These are phyloP conservation scores for Scolopax rusticola DNA, from an alignment of 2,797 vertebrate species.

Conservation along the genomic window DNA sequence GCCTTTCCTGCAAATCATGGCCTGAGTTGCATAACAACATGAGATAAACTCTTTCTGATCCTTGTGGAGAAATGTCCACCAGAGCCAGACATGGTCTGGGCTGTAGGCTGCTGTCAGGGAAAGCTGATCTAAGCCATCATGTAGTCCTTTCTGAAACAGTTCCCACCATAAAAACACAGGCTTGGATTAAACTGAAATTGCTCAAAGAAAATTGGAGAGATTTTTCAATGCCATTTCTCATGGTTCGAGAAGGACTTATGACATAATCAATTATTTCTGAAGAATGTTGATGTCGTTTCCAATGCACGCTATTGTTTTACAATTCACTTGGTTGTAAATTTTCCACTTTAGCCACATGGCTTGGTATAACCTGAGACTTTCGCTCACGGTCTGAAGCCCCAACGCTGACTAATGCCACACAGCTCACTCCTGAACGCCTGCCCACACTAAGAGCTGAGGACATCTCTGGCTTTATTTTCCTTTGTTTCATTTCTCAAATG, in stretches of 20 bases:
- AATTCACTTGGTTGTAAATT: not conserved
- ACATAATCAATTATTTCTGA: not conserved
- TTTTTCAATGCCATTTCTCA: not conserved
- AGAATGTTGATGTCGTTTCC: not conserved
- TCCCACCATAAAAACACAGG: not conserved
- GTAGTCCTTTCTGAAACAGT: not conserved
- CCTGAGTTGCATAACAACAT: fast-evolving
- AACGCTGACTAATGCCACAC: not conserved
- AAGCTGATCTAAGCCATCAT: not conserved
- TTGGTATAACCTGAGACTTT: not conserved
- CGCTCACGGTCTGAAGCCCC: not conserved
- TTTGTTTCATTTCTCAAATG: not conserved
- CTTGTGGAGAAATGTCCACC: not conserved
- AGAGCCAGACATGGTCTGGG: not conserved
- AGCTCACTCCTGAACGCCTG: not conserved
- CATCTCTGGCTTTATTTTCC: not conserved
- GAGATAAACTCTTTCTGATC: not conserved
- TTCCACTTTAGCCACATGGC: not conserved
- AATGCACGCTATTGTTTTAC: not conserved
- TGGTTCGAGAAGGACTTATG: not conserved
- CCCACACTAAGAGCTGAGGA: not conserved
- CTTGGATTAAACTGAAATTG: not conserved
- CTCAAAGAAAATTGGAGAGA: not conserved
- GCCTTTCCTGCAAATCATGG: not conserved
- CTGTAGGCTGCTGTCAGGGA: not conserved